These are phyloP conservation scores for Drosophila kikkawai DNA, from an alignment of 1,140 invertebrate genomes.

Conservation along the genomic window DNA sequence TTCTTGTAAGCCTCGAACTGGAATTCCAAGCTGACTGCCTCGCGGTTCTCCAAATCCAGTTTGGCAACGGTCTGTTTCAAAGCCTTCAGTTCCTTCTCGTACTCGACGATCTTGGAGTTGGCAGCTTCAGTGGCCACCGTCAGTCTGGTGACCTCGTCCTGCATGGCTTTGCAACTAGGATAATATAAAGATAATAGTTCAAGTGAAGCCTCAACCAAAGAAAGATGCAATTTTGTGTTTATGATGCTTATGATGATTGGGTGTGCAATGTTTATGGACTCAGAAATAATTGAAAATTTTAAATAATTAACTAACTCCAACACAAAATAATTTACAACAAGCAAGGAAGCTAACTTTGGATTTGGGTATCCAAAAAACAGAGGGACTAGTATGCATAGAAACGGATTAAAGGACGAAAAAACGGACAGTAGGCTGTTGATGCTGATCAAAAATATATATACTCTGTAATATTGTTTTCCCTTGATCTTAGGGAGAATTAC, in stretches of 20 bases:
- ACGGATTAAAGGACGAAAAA: too few relatives aligned
- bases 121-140: conserved; percentile 34
- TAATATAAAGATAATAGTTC: not conserved
- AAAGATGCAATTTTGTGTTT: not conserved
- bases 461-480: too few relatives aligned
- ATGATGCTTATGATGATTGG: not conserved
- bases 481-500: too few relatives aligned
- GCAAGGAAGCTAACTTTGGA: too few relatives aligned
- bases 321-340: too few relatives aligned
- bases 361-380: too few relatives aligned
- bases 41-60: conserved; percentile 77
- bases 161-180: conserved; percentile 48
- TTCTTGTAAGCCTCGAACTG: conserved; percentile 70
- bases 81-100: conserved; percentile 52
- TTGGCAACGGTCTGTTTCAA: conserved; percentile 52
- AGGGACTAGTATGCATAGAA: too few relatives aligned
- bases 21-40: conserved; percentile 73
- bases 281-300: too few relatives aligned
- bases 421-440: too few relatives aligned
- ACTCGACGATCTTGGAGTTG: conserved; percentile 43
- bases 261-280: not conserved
- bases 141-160: conserved; percentile 44
- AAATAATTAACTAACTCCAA: too few relatives aligned
- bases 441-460: too few relatives aligned
- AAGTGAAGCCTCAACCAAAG: too few relatives aligned